Conservation (phyloP, 2,113 vertebrate genomes). For the Narcine bancroftii region DNA sequence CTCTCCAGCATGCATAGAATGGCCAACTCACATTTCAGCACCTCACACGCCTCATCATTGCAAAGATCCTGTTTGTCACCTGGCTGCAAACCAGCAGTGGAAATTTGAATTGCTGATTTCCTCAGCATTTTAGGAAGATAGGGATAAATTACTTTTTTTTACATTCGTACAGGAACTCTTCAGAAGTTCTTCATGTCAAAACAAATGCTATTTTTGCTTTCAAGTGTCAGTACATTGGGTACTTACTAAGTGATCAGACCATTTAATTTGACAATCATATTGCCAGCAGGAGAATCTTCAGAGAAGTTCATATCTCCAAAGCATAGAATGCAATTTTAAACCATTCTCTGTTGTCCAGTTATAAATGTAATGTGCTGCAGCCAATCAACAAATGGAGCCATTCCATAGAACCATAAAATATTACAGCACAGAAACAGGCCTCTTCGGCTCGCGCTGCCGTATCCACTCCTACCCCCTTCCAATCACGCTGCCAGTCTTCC, state of each 20-base stretch:
- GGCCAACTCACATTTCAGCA: too few relatives aligned
- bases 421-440: too few relatives aligned
- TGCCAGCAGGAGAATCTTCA: background rate
- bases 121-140: background rate
- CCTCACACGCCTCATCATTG: too few relatives aligned
- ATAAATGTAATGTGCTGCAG: background rate
- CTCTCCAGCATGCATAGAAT: too few relatives aligned
- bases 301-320: background rate
- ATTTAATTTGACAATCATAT: background rate
- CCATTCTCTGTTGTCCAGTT: background rate
- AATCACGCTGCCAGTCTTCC: too few relatives aligned
- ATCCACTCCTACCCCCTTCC: too few relatives aligned
- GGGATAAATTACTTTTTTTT: background rate
- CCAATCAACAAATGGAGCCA: background rate
- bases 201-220: constrained; percentile 12
- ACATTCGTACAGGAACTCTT: background rate
- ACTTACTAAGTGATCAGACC: constrained; percentile 1
- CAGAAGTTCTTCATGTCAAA: background rate
- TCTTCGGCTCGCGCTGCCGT: too few relatives aligned
- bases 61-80: too few relatives aligned
- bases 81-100: too few relatives aligned
- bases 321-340: background rate
- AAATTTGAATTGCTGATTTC: too few relatives aligned
- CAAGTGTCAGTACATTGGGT: background rate
- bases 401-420: too few relatives aligned